These are phyloP conservation scores for Watsonalla cultraria DNA, from an alignment of 2,888 invertebrate species.

Conservation along the genomic window DNA sequence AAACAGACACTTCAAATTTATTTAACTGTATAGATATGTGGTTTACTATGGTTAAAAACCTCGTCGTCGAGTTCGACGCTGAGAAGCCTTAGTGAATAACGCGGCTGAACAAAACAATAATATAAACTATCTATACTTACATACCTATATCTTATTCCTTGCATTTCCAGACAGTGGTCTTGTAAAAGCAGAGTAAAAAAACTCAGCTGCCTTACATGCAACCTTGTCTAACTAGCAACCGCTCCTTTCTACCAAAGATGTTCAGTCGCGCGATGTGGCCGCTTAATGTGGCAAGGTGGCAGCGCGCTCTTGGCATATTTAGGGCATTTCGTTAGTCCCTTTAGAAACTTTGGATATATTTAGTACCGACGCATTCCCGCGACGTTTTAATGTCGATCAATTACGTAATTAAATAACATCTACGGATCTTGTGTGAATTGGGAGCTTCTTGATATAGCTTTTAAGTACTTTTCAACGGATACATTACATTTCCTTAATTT, in stretches of 20 bases:
- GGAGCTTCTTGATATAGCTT: not conserved
- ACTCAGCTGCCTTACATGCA: constrained; percentile 55
- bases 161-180: constrained; percentile 60
- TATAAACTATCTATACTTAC: constrained; percentile 10
- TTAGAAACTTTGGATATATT: constrained; percentile 43
- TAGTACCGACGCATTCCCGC: constrained; percentile 12
- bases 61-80: too few relatives aligned
- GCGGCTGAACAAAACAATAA: constrained; percentile 57
- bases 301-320: constrained; percentile 56
- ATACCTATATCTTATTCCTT: constrained; percentile 36
- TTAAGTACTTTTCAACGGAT: not conserved
- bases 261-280: constrained; percentile 29
- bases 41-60: too few relatives aligned
- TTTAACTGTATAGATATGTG: too few relatives aligned
- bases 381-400: not conserved
- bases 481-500: not conserved
- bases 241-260: constrained; percentile 33
- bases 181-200: constrained; percentile 66
- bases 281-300: constrained; percentile 53
- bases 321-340: constrained; percentile 57
- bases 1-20: too few relatives aligned
- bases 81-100: too few relatives aligned
- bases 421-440: not conserved
- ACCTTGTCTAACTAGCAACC: constrained; percentile 53
- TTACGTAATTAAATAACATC: not conserved